Evolutionary conservation across 2,797 vertebrate species (phyloP).

Genomic region (Ciconia nigra): DNA sequence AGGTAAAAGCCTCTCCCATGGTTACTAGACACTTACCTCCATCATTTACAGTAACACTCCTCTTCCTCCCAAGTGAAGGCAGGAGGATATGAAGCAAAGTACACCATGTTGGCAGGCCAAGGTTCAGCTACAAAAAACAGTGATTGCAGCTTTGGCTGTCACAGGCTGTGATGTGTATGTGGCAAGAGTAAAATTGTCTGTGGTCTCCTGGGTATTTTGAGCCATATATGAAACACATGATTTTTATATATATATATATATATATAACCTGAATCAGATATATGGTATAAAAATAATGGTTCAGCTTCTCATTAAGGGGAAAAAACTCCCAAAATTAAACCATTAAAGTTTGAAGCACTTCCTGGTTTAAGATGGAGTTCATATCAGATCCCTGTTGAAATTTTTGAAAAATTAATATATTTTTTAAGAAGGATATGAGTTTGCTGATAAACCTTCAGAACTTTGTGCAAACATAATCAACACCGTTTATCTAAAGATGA

Average conservation of each 20-base stretch:
- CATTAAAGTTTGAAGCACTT: not conserved
- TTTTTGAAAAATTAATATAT: not conserved
- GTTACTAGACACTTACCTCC: not conserved
- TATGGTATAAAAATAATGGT: not conserved
- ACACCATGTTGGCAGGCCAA: accelerated
- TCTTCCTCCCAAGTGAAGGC: not conserved
- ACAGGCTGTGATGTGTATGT: no score
- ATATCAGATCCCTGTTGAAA: not conserved
- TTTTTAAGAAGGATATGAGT: not conserved
- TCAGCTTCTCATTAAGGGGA: not conserved
- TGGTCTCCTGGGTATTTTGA: not conserved
- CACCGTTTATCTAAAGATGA: not conserved
- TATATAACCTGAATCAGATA: not conserved
- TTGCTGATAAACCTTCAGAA: not conserved
- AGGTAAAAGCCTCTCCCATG: not conserved
- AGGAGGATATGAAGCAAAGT: not conserved
- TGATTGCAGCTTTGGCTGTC: not conserved
- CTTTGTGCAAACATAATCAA: not conserved
- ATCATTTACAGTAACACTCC: not conserved
- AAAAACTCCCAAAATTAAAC: not conserved
- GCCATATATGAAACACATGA: accelerated
- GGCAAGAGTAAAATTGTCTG: not conserved
- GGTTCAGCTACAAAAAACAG: not conserved
- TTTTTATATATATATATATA: not conserved
- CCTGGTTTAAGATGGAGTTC: not conserved